Base-by-base conservation (phyloP, 2,797 vertebrate genomes). In the Columba guinea region DNA sequence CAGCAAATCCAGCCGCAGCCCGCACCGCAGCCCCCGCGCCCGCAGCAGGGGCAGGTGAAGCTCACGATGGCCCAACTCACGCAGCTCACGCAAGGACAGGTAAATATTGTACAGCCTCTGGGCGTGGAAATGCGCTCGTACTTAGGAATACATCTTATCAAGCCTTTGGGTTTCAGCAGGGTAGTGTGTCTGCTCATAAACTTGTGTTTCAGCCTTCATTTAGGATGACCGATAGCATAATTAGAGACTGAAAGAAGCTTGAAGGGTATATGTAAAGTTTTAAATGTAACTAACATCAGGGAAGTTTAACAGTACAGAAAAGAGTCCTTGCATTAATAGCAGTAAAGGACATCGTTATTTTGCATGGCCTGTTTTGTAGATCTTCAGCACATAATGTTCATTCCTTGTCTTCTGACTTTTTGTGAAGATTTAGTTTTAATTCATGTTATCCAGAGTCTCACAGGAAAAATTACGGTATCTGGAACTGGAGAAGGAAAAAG, bases 21-120 rank as follows among this genome's bases (percentile, higher is more conserved):
- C 16, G 71, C 94, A 80, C 75, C 95, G 1, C 97, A 98, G 0
- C 90, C 98, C 65, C 95, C 98, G 84, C 98, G 98, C 5, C 97
- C 98, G 2, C 99, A 99, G 85, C 99, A 99, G 91, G 98, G 98
- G 35, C 99, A 99, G 85, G 99, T 99, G 90, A 99, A 99, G 93
- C 98, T 99, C n/a, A 99, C 98, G 44, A 98, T 99, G 98, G 98
- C 99, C 27, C 99, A 99, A 65, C 98, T 99, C 80, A 99, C 99
- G 1, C 99, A 99, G 92, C 98, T 99, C 56, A 99, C 99, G 11
- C 99, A 99, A 97, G 99, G 97, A 84, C 98, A 99, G 97, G 99
- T 99, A 96, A 96, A 73, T 52, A 12, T 53, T 52, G 32, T 30
- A 16, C 67, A 76, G 24, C 34, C 49, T 34, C 35, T 55, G 16